Conservation (phyloP, 2,888 invertebrate genomes). For the Dexiosoma caninum region DNA sequence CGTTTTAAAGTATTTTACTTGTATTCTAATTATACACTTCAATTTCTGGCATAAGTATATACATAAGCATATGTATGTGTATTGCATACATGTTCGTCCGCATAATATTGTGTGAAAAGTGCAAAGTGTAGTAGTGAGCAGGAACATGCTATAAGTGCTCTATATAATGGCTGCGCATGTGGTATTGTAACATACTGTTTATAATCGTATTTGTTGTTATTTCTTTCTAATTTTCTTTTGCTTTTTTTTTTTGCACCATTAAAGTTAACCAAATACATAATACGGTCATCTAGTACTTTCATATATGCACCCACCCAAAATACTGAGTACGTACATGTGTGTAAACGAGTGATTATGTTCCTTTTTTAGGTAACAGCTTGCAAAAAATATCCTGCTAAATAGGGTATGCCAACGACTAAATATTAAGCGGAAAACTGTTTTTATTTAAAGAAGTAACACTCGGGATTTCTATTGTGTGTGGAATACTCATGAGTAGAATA, state of each 20-base stretch:
- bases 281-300: not conserved
- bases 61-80: too few relatives aligned
- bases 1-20: too few relatives aligned
- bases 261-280: conserved; percentile 40
- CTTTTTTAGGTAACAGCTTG: conserved; percentile 24
- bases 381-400: conserved; percentile 16
- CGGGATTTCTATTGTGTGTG: too few relatives aligned
- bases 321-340: not conserved
- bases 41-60: too few relatives aligned
- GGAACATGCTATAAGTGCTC: not conserved
- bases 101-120: too few relatives aligned
- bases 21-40: too few relatives aligned
- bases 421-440: too few relatives aligned
- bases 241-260: conserved; percentile 35
- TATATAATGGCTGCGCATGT: not conserved
- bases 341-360: not conserved
- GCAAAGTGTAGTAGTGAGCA: not conserved
- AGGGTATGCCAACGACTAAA: too few relatives aligned
- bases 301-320: not conserved
- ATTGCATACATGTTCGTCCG: too few relatives aligned
- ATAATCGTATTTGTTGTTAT: conserved; percentile 24
- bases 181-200: conserved; percentile 24
- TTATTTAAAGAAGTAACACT: too few relatives aligned
- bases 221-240: too few relatives aligned
- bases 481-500: too few relatives aligned